Conservation (phyloP, 2,113 vertebrate genomes). For the Dasyprocta punctata region DNA sequence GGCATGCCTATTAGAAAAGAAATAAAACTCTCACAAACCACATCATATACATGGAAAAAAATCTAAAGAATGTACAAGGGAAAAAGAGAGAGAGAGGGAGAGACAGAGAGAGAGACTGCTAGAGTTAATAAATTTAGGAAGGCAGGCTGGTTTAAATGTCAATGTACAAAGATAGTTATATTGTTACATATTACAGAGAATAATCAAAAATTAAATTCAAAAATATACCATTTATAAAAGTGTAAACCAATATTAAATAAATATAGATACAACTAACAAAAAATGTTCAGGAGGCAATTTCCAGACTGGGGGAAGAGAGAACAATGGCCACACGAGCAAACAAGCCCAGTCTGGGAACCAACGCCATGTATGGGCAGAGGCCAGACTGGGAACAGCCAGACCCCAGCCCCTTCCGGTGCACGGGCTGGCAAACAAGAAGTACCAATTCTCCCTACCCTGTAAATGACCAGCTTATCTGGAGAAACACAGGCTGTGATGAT, state of each 20-base stretch:
- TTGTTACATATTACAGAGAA: background rate
- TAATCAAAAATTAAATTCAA: background rate
- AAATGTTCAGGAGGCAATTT: background rate
- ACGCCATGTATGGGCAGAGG: too few species aligned
- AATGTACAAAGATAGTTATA: background rate
- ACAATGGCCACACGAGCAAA: too few species aligned
- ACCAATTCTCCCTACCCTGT: too few species aligned
- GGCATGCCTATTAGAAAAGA: background rate
- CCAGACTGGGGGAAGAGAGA: too few species aligned
- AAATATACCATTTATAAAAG: background rate
- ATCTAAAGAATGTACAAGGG: background rate
- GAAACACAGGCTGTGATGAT: too few species aligned
- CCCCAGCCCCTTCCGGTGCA: too few species aligned
- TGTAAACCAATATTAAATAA: background rate
- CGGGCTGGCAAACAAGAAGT: too few species aligned
- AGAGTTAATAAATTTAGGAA: background rate
- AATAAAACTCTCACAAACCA: background rate
- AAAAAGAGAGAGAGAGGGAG: background rate
- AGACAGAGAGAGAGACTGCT: background rate
- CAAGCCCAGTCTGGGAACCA: too few species aligned
- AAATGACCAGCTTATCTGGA: too few species aligned
- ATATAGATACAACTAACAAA: background rate
- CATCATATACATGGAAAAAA: background rate
- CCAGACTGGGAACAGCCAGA: too few species aligned
- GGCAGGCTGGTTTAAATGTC: background rate